A percentile compares a stretch with the other conserved stretches of the same genome.
phyloP scores from a whole-genome alignment of 1,140 invertebrate genomes.

The Glomeris maerens region DNA sequence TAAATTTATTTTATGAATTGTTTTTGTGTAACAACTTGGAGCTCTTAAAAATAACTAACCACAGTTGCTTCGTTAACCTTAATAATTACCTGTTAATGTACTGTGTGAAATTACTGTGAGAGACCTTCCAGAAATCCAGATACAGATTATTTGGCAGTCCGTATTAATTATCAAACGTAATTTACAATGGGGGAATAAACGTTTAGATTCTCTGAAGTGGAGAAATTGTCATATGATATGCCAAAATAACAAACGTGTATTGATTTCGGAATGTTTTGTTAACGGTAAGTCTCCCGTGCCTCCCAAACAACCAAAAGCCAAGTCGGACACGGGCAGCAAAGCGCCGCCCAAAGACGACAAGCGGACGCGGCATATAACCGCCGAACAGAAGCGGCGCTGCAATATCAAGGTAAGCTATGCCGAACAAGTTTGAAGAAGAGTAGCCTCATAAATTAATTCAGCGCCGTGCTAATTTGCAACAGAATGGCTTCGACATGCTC shows the following conservation, averaged over 20 bases:
- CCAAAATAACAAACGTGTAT: background rate
- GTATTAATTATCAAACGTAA: background rate
- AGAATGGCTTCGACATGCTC: constrained; percentile 86
- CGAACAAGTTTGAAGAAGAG: background rate
- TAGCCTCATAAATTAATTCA: background rate
- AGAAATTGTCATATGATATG: background rate
- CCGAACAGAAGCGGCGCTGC: constrained; percentile 92
- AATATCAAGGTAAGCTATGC: constrained; percentile 60
- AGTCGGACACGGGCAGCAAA: constrained; percentile 24
- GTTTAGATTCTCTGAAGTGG: background rate
- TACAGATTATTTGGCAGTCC: too few species aligned
- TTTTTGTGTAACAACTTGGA: too few species aligned
- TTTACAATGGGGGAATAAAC: background rate
- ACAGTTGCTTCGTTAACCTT: too few species aligned
- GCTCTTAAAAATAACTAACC: too few species aligned
- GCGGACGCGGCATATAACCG: constrained; percentile 69
- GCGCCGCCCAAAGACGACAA: constrained; percentile 30
- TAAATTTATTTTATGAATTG: too few species aligned
- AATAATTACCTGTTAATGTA: too few species aligned
- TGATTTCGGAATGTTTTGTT: background rate
- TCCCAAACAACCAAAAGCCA: constrained; percentile 24
- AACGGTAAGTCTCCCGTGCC: constrained; percentile 2
- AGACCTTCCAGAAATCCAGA: background rate
- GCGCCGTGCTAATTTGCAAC: constrained; percentile 16
- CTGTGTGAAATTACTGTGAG: background rate